phyloP scores from a whole-genome alignment of 2,888 invertebrate species.

The Fragum sueziense region DNA sequence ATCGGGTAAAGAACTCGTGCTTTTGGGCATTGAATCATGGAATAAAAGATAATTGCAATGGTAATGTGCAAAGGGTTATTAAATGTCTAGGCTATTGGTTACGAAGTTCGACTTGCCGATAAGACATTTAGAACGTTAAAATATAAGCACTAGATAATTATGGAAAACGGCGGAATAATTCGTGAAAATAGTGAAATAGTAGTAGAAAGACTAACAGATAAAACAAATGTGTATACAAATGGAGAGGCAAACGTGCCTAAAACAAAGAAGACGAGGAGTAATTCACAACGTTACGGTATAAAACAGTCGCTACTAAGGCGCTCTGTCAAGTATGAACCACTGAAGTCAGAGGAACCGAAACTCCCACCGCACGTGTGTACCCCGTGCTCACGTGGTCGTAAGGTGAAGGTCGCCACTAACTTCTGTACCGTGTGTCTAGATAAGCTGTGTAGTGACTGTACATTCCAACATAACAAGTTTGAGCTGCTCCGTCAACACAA shows the following conservation, averaged over 20 bases:
- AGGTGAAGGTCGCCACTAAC: constrained; percentile 21
- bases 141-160: no score
- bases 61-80: no score
- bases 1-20: no score
- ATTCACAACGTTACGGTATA: constrained; percentile 41
- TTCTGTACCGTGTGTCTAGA: constrained; percentile 53
- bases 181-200: not conserved
- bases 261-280: not conserved
- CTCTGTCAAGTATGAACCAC: constrained; percentile 45
- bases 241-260: not conserved
- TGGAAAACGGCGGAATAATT: not conserved
- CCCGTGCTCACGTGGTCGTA: constrained; percentile 44
- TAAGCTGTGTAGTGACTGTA: constrained; percentile 49
- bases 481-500: constrained; percentile 47
- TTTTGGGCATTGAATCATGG: no score
- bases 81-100: no score
- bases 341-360: constrained; percentile 37
- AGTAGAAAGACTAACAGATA: not conserved
- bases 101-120: no score
- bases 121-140: no score
- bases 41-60: no score
- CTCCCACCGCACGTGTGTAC: constrained; percentile 40
- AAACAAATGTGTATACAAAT: not conserved
- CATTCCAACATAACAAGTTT: constrained; percentile 48
- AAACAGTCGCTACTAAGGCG: constrained; percentile 38